Evolutionary conservation across 92 coral and sea anemone species (phyloP), one percentile per base, ranked within the genome.

Genomic region (Ricordea florida): DNA sequence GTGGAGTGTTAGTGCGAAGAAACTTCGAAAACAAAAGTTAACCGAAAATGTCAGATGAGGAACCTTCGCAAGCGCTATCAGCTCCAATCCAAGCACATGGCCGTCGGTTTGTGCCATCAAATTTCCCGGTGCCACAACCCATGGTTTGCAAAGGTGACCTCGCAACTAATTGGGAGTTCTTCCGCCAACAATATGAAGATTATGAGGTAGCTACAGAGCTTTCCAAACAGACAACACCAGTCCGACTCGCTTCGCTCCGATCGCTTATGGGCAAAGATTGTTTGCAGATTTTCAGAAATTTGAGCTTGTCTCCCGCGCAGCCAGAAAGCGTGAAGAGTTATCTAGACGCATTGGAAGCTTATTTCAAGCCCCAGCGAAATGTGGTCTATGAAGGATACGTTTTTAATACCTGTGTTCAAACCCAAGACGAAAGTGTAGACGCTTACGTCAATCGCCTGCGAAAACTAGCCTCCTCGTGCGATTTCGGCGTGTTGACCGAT

Each of bases 171-270:
- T 80, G 86, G 86, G 68, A 61, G 15, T 83, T 67, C 43, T 74
- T 65, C 65, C 22, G 56, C 42, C 77, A 49, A 37, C 82, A 83
- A 21, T 83, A 32, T 9, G 88, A 66, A 43, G 74, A 83, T 41
- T 84, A 76, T 44, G 76, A 69, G 27, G 38, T 84, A 15, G 84
- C 84, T 8, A 84, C 80, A 3, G 81, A 67, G 2, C 82, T 80
- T 13, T 38, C 55, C 35, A 42, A 75, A 27, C 28, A 51, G 10
- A 51, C 29, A 16, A 14, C 23, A 1, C 65, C 65, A 0, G 55
- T 78, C 34, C 10, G 75, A 15, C 83, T 62, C 4, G 88, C 88
- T 13, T 46, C 71, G 38, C 57, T 72, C 5, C 50, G 40, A 13
- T 61, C 87, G 4, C 60, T 72, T 1, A 56, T 81, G 70, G 88